Conservation (phyloP, 2,888 invertebrate genomes). For the Enchytraeus crypticus region DNA sequence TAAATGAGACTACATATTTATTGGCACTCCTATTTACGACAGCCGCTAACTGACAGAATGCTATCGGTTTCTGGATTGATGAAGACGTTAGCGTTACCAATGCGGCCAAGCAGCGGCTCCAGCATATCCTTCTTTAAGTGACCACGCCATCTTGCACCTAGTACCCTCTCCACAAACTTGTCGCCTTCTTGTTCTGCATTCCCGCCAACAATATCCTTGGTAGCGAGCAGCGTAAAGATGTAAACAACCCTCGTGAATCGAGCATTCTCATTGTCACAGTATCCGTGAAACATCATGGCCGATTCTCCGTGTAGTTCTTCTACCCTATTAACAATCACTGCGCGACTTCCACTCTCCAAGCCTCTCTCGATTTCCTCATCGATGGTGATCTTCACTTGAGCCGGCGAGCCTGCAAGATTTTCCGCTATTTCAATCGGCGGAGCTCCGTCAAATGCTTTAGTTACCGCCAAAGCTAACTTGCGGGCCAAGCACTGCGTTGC, state of each 20-base stretch:
- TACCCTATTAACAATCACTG: constrained; percentile 33
- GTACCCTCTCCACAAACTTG: constrained; percentile 5
- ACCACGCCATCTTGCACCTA: constrained; percentile 29
- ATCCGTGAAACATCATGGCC: constrained; percentile 37
- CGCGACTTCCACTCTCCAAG: constrained; percentile 15
- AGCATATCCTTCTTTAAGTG: constrained; percentile 34
- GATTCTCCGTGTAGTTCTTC: constrained; percentile 31
- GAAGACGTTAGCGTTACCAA: constrained; percentile 35
- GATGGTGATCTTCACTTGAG: neutral
- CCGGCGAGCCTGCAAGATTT: neutral
- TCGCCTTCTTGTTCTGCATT: constrained; percentile 18
- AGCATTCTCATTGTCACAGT: constrained; percentile 43
- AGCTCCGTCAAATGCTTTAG: neutral
- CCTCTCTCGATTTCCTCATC: neutral
- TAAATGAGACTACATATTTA: too few species aligned
- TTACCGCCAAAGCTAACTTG: neutral
- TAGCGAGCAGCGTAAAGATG: constrained; percentile 31
- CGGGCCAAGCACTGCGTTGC: neutral
- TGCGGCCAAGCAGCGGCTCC: constrained; percentile 32
- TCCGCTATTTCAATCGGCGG: neutral
- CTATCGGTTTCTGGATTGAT: constrained; percentile 27
- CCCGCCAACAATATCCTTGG: too few species aligned
- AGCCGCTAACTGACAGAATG: neutral
- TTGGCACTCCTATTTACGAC: too few species aligned
- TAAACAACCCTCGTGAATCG: constrained; percentile 36